Conservation (phyloP, 1,140 invertebrate genomes). For the Drosophila bocqueti region DNA sequence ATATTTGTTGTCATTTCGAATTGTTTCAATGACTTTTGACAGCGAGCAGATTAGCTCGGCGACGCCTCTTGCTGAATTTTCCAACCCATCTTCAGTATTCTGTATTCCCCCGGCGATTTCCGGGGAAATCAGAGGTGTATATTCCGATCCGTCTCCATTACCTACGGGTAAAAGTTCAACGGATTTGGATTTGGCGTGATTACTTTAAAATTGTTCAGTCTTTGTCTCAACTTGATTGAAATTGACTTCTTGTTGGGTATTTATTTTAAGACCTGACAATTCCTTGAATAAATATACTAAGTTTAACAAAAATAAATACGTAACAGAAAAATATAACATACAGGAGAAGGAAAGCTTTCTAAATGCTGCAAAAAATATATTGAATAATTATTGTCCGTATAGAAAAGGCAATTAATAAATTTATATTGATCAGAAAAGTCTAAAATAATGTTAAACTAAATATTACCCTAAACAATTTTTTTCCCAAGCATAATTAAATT, state of each 20-base stretch:
- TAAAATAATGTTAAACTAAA: not conserved
- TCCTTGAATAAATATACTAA: not conserved
- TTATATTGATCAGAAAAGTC: not conserved
- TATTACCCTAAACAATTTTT: not conserved
- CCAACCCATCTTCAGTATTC: not conserved
- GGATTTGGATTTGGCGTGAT: constrained; percentile 13
- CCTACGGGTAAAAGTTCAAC: constrained; percentile 23
- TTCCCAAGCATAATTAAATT: not conserved
- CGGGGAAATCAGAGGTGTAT: constrained; percentile 62
- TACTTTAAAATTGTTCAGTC: constrained; percentile 21
- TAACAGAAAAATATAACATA: not conserved
- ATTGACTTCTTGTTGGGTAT: not conserved
- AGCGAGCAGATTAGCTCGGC: constrained; percentile 76
- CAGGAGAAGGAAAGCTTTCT: not conserved
- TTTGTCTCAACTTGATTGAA: constrained; percentile 15
- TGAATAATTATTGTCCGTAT: not conserved
- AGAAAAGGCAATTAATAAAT: not conserved
- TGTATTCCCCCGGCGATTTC: constrained; percentile 18
- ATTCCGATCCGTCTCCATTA: constrained; percentile 18
- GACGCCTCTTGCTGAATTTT: constrained; percentile 53
- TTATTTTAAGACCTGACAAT: not conserved
- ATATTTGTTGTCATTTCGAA: constrained; percentile 82
- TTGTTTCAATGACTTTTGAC: constrained; percentile 81
- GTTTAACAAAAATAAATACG: not conserved
- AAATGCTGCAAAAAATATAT: not conserved